Base-by-base conservation (phyloP, 2,113 vertebrate genomes). In the Maccullochella peelii region DNA sequence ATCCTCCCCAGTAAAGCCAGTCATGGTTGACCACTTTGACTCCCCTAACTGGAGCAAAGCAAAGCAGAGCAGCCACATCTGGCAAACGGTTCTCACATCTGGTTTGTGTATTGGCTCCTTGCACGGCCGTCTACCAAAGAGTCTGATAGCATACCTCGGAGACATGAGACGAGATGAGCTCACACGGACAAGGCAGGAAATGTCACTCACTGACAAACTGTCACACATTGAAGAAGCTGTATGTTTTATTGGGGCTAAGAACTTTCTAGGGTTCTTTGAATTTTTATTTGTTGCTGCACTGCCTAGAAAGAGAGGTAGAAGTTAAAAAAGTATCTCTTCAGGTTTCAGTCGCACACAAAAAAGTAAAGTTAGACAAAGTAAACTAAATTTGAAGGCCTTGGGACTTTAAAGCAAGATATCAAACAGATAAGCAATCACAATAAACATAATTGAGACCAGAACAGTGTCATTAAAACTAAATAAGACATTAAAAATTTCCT, bases 71-170 rank as follows among this genome's bases (percentile, higher is more conserved):
- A 75, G 88, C 88, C 83, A 90, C 91, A 94, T 94, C 93, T 93
- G 93, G 92, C 86, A 92, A 84, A 75, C 6, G 67, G 67, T 38
- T 74, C 80, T 55, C 84, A 91, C 92, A 94, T 94, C 91, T 94
- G 93, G 84, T 93, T 94, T 89, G 84, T 70, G 84, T 88, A 93
- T 92, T 78, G 84, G 83, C 65, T 79, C 77, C 79, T 82, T 61
- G 89, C 92, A 91, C 71, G 82, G 88, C 78, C 62, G 50, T 91
- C 88, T 27, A 79, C 82, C 77, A 61, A 77, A 23, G 23, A 66
- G 80, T 61, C 82, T 65, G 57, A 86, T 82, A 68, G 79, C 70
- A 76, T 69, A 73, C 70, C 84, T 75, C 55, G 3, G 84, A 84
- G 82, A 89, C 81, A 75, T 2, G 75, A 38, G 77, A 81, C 7